A percentile compares a stretch with the other conserved stretches of the same genome.
Conservation (phyloP, 2,113 vertebrate genomes). For the Ctenodactylus gundi region DNA sequence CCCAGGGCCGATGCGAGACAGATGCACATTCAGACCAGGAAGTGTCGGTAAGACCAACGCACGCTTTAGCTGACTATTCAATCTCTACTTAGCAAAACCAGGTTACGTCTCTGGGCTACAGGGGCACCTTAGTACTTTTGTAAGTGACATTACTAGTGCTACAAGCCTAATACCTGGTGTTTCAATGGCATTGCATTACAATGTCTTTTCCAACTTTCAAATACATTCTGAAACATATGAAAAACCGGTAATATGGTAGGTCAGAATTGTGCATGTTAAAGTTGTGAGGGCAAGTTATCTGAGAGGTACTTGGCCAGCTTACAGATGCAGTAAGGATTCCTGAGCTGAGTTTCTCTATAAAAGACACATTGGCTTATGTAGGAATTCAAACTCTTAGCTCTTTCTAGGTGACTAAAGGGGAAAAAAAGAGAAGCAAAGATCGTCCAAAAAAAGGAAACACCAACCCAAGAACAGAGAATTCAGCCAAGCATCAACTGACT, state of each 20-base stretch:
- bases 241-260: background rate
- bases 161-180: background rate
- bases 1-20: background rate
- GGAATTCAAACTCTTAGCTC: background rate
- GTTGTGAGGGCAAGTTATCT: background rate
- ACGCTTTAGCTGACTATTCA: background rate
- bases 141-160: background rate
- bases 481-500: background rate
- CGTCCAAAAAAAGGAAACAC: background rate
- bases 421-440: background rate
- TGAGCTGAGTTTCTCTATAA: background rate
- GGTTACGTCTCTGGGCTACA: background rate
- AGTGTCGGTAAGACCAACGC: background rate
- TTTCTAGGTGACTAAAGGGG: background rate
- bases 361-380: background rate
- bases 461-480: background rate
- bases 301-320: background rate
- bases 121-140: background rate
- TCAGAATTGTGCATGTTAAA: background rate
- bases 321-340: background rate
- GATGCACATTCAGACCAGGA: background rate
- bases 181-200: too few species aligned
- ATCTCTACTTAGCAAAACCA: background rate
- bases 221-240: background rate
- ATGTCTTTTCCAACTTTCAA: background rate